Base-by-base conservation (phyloP, 2,113 vertebrate species). In the Tragelaphus strepsiceros region DNA sequence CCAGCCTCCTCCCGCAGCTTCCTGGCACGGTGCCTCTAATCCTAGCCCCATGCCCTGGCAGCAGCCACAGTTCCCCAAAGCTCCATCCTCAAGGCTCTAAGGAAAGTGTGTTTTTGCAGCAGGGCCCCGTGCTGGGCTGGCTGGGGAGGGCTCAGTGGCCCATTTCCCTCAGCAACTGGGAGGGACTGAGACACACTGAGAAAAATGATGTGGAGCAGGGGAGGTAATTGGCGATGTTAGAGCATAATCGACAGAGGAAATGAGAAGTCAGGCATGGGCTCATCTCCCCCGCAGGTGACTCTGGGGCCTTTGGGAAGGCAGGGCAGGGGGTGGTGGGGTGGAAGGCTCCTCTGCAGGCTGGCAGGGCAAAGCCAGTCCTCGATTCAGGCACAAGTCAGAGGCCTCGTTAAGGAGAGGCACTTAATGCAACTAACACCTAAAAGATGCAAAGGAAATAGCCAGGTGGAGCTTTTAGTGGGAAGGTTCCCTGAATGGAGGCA, bases 131-230 rank as follows among this genome's bases (percentile, higher is more conserved):
- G 6, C 24, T 7, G 81, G 3, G n/a, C 43, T 24, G 6, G 10
- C 3, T 1, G 19, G 24, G 53, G 53, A 82, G 81, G n/a, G 26
- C 61, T 8, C 0, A 19, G 35, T 0, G 0, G 24, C 11, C 85
- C 5, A 0, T 46, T 87, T 97, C 39, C 39, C 84, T 85, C 49
- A 8, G 35, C 0, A 15, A 0, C 13, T 54, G 49, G 81, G n/a
- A 35, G 30, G 39, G 85, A 81, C 0, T 3, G 93, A 98, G 77
- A 95, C 35, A 71, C 26, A 24, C 24, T 14, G 56, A 78, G 88
- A 46, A 62, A 94, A 97, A 53, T 1, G 11, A 91, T 10, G 51
- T 28, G 26, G n/a, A 51, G 16, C 32, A 5, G 51, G 26, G 49
- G 32, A 59, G 28, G 87, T 51, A 10, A 83, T 12, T 51, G 43